phyloP scores from a whole-genome alignment of 2,888 invertebrate species.

The Torymus auratus region DNA sequence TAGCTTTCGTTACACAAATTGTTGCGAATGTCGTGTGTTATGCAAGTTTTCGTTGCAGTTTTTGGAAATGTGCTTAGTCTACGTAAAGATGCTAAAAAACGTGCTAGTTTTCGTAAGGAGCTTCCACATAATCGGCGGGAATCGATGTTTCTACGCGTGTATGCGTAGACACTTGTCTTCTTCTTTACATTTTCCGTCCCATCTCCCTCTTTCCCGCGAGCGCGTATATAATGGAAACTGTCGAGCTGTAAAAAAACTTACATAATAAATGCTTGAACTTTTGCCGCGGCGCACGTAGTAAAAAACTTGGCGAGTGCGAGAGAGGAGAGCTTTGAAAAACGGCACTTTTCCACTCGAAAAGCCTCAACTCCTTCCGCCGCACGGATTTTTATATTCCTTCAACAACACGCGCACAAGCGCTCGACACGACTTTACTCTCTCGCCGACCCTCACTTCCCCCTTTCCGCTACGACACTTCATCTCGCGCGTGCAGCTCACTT shows the following conservation, averaged over 20 bases:
- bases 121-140: no score
- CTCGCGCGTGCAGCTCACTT: constrained; percentile 11
- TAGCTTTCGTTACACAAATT: no score
- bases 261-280: constrained; percentile 57
- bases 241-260: constrained; percentile 56
- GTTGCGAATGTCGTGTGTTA: no score
- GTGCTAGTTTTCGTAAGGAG: no score
- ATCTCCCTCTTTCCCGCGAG: constrained; percentile 20
- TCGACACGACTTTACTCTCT: constrained; percentile 31
- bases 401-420: constrained; percentile 32
- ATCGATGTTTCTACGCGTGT: no score
- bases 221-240: constrained; percentile 51
- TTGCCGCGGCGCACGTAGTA: constrained; percentile 23
- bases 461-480: neutral
- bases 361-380: constrained; percentile 44
- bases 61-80: no score
- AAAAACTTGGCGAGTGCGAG: neutral
- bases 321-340: constrained; percentile 49
- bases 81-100: no score
- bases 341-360: constrained; percentile 56
- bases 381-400: constrained; percentile 56
- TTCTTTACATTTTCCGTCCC: neutral
- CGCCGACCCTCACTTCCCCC: constrained; percentile 1
- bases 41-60: no score
- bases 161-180: no score